Conservation (phyloP, 2,113 vertebrate species). For the Podarcis muralis region DNA sequence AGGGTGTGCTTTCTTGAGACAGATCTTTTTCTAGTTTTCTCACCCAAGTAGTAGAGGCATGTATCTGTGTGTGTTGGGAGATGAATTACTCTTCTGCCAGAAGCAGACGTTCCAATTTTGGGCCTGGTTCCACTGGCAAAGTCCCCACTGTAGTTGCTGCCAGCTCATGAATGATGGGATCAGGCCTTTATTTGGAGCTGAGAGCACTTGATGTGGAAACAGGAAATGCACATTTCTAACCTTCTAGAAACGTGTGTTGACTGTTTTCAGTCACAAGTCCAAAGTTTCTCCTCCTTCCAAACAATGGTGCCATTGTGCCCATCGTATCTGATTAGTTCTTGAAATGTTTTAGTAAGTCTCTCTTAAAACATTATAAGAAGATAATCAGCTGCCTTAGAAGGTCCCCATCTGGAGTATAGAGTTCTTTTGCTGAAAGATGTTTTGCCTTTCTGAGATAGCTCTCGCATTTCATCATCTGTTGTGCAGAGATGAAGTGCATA, state of each 20-base stretch:
- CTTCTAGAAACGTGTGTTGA: constrained; percentile 61
- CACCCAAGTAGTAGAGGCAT: rapidly evolving
- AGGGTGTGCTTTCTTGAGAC: neutral
- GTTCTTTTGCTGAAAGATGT: constrained; percentile 83
- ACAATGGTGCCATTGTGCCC: constrained; percentile 79
- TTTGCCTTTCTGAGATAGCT: constrained; percentile 85
- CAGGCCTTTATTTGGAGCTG: constrained; percentile 17
- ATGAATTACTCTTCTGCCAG: constrained; percentile 17
- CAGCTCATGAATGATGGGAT: neutral
- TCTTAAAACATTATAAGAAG: constrained; percentile 82
- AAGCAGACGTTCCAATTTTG: constrained; percentile 40
- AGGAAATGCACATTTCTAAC: constrained; percentile 57
- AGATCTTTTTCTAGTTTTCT: neutral
- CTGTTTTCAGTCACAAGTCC: constrained; percentile 57
- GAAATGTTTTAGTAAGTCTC: constrained; percentile 83
- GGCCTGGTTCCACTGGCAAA: neutral
- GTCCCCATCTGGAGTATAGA: constrained; percentile 94
- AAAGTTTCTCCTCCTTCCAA: constrained; percentile 64
- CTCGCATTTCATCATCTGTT: constrained; percentile 98
- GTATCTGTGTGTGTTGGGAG: neutral
- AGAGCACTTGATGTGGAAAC: constrained; percentile 44
- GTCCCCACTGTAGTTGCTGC: rapidly evolving
- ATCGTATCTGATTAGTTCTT: constrained; percentile 78
- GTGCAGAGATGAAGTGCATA: constrained; percentile 87
- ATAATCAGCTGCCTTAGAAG: constrained; percentile 87